Percentiles rank a stretch among this genome's conserved stretches.
Conservation (phyloP, 2,888 invertebrate species). For the Drosophila atroscutellata region DNA sequence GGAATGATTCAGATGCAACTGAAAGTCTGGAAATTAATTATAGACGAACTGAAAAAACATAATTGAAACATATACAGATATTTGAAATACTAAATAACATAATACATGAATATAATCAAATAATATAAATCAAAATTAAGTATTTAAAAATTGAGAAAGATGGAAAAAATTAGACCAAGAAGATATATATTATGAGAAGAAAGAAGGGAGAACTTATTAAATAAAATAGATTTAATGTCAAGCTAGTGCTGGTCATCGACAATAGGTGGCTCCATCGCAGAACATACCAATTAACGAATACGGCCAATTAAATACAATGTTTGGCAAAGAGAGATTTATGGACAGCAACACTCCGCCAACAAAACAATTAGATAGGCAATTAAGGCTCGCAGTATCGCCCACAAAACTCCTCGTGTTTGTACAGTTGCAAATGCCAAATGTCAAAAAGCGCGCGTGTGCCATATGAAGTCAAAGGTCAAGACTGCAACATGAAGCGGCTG, state of each 20-base stretch:
- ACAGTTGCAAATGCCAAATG: conserved; percentile 54
- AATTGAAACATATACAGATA: background rate
- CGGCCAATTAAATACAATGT: conserved; percentile 25
- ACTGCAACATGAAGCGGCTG: conserved; percentile 9
- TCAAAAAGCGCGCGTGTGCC: conserved; percentile 33
- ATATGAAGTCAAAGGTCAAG: conserved; percentile 57
- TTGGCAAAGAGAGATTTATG: conserved; percentile 2
- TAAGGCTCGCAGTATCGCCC: conserved; percentile 5
- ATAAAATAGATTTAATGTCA: background rate
- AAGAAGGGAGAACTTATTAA: background rate
- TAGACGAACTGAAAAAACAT: background rate
- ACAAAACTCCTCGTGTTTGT: conserved; percentile 13
- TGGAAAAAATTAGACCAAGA: background rate
- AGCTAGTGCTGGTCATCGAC: background rate
- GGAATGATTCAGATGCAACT: background rate
- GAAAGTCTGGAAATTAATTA: background rate
- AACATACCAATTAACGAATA: conserved; percentile 8
- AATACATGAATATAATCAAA: background rate
- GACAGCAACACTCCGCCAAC: background rate
- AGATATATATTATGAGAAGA: background rate
- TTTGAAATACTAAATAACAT: background rate
- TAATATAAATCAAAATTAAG: background rate
- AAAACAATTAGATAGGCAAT: conserved; percentile 59
- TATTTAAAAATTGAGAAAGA: background rate
- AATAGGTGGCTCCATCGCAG: background rate